Percentiles rank a stretch among this genome's conserved stretches.
Conservation (phyloP, 2,888 invertebrate genomes). For the Callinectes sapidus region DNA sequence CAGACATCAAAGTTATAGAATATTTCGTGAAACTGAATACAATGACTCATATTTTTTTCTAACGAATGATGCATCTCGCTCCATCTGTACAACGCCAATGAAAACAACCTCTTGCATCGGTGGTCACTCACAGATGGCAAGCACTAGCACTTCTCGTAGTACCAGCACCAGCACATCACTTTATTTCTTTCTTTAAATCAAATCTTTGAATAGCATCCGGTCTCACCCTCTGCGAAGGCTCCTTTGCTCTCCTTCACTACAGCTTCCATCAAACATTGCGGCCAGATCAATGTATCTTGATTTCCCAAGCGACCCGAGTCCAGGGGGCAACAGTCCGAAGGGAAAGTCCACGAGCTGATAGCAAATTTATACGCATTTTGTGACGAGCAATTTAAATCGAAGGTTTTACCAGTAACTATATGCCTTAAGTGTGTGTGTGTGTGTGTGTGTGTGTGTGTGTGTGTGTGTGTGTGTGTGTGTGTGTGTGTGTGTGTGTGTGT, state of each 20-base stretch:
- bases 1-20: too few species aligned
- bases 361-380: not conserved
- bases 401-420: not conserved
- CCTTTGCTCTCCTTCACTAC: not conserved
- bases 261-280: not conserved
- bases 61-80: too few species aligned
- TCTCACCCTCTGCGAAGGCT: not conserved
- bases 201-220: not conserved
- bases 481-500: too few species aligned
- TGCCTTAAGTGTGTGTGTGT: not conserved
- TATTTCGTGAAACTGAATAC: too few species aligned
- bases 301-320: not conserved
- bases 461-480: not conserved
- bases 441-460: too few species aligned
- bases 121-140: too few species aligned
- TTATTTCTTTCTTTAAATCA: not conserved
- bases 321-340: not conserved
- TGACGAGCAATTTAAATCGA: not conserved
- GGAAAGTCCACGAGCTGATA: not conserved
- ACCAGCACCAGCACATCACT: not conserved
- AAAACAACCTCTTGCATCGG: too few species aligned
- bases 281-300: not conserved
- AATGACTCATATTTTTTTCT: too few species aligned
- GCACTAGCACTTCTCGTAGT: not conserved
- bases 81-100: too few species aligned